phyloP scores from a whole-genome alignment of 2,797 vertebrate genomes.

The Muscicapa comitata region DNA sequence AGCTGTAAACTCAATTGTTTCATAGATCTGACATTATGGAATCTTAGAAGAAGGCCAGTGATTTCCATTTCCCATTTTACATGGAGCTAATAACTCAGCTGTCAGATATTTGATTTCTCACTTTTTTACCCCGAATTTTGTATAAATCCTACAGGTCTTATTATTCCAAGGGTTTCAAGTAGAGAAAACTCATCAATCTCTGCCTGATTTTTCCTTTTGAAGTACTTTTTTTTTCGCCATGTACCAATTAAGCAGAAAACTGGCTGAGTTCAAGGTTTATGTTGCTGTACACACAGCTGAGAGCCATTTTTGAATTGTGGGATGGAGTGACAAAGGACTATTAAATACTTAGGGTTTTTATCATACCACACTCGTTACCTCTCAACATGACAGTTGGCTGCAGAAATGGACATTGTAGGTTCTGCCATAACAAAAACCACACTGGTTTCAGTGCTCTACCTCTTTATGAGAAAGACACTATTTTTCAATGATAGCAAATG shows the following conservation, averaged over 20 bases:
- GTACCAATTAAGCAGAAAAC: not conserved
- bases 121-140: not conserved
- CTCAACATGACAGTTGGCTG: not conserved
- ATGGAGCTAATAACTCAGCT: not conserved
- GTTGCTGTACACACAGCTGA: not conserved
- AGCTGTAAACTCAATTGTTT: not conserved
- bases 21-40: not conserved
- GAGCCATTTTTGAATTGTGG: not conserved
- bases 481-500: constrained; percentile 30
- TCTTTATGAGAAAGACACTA: constrained; percentile 4
- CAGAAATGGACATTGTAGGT: not conserved
- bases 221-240: not conserved
- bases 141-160: not conserved
- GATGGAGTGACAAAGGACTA: not conserved
- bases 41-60: not conserved
- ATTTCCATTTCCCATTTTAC: not conserved
- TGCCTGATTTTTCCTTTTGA: not conserved
- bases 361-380: not conserved
- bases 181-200: not conserved
- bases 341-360: not conserved
- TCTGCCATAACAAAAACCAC: not conserved
- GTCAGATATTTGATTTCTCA: not conserved
- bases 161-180: not conserved
- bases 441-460: not conserved
- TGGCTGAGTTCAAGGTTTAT: not conserved